These are phyloP conservation scores for Onthophagus sagittarius DNA, from an alignment of 2,888 invertebrate genomes.

Conservation along the genomic window DNA sequence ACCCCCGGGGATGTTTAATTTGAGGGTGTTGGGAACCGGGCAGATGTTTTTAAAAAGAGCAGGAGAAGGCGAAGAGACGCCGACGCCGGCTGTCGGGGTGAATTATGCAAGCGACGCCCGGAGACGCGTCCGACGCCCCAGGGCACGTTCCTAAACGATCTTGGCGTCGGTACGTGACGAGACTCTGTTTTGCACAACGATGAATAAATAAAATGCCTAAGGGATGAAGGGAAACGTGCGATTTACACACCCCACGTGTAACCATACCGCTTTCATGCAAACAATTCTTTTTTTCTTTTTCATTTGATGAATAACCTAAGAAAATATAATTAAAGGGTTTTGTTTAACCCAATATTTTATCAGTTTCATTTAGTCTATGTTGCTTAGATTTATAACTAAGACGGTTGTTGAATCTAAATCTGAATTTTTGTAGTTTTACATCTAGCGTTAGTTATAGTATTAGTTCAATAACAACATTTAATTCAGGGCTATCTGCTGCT, in stretches of 20 bases:
- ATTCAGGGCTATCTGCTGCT: no score
- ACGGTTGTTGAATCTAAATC: no score
- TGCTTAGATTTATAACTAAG: no score
- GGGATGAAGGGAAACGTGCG: neutral
- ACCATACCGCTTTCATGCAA: neutral
- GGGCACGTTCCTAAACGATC: conserved; percentile 13
- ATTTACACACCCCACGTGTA: neutral
- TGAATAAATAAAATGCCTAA: conserved; percentile 11
- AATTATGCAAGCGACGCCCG: conserved; percentile 5
- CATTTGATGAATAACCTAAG: no score
- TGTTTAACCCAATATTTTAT: no score
- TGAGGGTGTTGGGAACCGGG: conserved; percentile 15
- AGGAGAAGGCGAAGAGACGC: conserved; percentile 1
- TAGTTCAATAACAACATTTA: no score
- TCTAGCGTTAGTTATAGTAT: no score
- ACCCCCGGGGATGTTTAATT: neutral
- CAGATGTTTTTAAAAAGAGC: conserved; percentile 10
- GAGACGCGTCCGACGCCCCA: neutral
- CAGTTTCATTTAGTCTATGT: no score
- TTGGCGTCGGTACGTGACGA: conserved; percentile 7
- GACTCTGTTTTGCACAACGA: conserved; percentile 5
- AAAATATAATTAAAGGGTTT: no score
- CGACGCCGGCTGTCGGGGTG: conserved; percentile 4
- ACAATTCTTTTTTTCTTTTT: neutral
- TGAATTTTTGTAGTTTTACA: no score